phyloP scores from a whole-genome alignment of 2,113 vertebrate genomes.

The Xiphophorus maculatus region DNA sequence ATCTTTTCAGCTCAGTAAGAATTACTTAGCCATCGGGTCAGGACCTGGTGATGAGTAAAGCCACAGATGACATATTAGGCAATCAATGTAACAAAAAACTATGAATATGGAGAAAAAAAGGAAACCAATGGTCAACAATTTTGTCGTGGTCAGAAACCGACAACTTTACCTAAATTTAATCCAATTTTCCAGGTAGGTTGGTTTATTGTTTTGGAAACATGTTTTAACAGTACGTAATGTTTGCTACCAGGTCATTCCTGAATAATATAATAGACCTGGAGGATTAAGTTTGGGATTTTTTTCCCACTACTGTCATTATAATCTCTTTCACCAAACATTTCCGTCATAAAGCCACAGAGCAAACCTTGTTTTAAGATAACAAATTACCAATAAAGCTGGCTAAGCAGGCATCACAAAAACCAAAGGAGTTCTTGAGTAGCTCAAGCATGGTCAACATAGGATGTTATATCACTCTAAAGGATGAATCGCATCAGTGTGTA shows the following conservation, averaged over 20 bases:
- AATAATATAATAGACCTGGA: no score
- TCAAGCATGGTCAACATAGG: no score
- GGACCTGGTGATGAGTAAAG: slow-evolving; percentile 59
- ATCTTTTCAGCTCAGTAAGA: slow-evolving; percentile 50
- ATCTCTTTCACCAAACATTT: no score
- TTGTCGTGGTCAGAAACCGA: slow-evolving; percentile 20
- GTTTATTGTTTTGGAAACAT: slow-evolving; percentile 21
- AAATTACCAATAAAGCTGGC: no score
- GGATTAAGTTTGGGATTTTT: no score
- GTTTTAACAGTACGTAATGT: slow-evolving; percentile 1
- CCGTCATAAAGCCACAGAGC: no score
- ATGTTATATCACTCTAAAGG: no score
- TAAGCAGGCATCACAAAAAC: no score
- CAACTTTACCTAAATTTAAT: slow-evolving; percentile 22
- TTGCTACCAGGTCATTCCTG: background rate
- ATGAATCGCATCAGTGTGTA: no score
- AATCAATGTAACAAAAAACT: slow-evolving; percentile 17
- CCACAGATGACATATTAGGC: slow-evolving; percentile 51
- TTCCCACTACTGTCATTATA: no score
- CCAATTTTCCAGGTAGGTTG: background rate
- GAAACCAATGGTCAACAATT: slow-evolving; percentile 14
- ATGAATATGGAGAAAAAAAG: slow-evolving; percentile 1
- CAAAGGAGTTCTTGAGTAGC: no score
- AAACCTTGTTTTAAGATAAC: no score
- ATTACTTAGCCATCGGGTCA: slow-evolving; percentile 66